Evolutionary conservation across 1,140 invertebrate genomes (phyloP).

Genomic region (Berghia stephanieae): DNA sequence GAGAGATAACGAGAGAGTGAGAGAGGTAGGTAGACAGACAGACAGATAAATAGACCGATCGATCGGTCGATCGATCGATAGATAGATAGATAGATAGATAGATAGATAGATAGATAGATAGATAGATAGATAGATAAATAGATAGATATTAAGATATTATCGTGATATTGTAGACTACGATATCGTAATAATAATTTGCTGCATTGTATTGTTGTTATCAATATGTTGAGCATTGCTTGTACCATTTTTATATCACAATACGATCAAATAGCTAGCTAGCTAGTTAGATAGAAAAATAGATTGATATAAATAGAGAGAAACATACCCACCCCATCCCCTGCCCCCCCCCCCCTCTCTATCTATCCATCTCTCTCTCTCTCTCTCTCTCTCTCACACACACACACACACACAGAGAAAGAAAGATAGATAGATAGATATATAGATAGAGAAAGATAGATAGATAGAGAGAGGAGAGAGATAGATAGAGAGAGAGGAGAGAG

Average conservation of each 20-base stretch:
- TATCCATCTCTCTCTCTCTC: background rate
- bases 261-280: background rate
- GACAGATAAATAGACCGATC: conserved; percentile 13
- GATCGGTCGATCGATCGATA: conserved; percentile 17
- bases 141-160: too few species aligned
- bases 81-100: conserved; percentile 19
- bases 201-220: background rate
- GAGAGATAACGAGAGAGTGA: conserved; percentile 14
- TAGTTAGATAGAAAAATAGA: conserved; percentile 9
- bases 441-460: background rate
- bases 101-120: background rate
- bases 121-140: conserved; percentile 1
- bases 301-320: background rate
- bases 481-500: background rate
- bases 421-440: background rate
- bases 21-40: conserved; percentile 11
- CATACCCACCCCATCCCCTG: background rate
- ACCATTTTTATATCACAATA: background rate
- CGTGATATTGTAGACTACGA: too few species aligned
- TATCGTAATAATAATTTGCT: too few species aligned
- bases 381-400: background rate
- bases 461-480: background rate
- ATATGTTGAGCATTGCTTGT: background rate
- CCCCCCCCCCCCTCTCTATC: background rate
- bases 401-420: background rate